Evolutionary conservation across 2,113 vertebrate genomes (phyloP).

Genomic region (Hiodon tergisus): DNA sequence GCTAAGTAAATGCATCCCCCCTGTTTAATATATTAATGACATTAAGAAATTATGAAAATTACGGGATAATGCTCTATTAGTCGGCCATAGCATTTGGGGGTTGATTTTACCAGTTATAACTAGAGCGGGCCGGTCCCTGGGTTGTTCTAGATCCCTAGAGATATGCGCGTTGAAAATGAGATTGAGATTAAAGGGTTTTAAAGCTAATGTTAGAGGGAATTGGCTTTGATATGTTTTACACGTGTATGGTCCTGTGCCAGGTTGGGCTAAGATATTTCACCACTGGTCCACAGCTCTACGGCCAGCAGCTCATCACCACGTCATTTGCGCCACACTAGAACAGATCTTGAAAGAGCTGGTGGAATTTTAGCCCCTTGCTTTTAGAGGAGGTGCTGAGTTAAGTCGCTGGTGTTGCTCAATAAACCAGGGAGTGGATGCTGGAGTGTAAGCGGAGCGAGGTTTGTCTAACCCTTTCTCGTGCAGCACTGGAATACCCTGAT

Average conservation of each 20-base stretch:
- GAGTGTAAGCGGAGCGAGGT: background rate
- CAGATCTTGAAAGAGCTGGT: too few species aligned
- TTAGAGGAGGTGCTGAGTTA: too few species aligned
- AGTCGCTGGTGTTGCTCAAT: background rate
- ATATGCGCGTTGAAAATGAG: background rate
- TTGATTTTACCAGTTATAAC: too few species aligned
- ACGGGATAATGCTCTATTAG: too few species aligned
- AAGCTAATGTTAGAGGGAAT: slow-evolving; percentile 1
- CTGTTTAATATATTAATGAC: too few species aligned
- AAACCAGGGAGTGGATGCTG: background rate
- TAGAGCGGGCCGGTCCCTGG: too few species aligned
- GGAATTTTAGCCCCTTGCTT: too few species aligned
- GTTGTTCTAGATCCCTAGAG: too few species aligned
- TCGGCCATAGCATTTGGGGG: too few species aligned
- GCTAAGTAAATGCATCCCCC: too few species aligned
- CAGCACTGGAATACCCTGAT: background rate
- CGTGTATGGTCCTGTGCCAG: background rate
- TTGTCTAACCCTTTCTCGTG: background rate
- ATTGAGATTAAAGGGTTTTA: background rate
- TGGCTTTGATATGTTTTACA: background rate
- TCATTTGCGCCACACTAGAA: too few species aligned
- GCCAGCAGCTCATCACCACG: background rate
- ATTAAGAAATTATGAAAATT: too few species aligned
- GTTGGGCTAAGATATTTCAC: background rate
- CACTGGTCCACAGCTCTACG: background rate